Percentiles rank a stretch among this genome's conserved stretches.
These are phyloP conservation scores for Drosophila gaucha DNA, from an alignment of 2,888 invertebrate species.

Conservation along the genomic window DNA sequence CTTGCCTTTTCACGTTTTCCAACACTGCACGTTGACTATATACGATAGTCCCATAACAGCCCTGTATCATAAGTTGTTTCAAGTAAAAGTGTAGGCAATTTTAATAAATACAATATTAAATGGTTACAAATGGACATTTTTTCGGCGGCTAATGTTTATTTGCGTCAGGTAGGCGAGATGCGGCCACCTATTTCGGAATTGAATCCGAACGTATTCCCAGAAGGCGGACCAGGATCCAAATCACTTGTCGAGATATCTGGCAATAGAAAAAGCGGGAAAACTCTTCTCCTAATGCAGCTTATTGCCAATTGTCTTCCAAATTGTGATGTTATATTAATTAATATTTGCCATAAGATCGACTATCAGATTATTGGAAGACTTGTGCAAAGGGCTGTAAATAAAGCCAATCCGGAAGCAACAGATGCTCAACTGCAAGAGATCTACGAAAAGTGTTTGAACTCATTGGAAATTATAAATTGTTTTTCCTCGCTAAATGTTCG, in stretches of 20 bases:
- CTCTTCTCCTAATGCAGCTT: slow-evolving; percentile 34
- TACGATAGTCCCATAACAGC: slow-evolving; percentile 10
- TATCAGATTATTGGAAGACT: slow-evolving; percentile 20
- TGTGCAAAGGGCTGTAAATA: slow-evolving; percentile 7
- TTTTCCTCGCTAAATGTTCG: slow-evolving; percentile 24
- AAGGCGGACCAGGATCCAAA: slow-evolving; percentile 16
- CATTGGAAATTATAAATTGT: slow-evolving; percentile 42
- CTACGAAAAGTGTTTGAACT: slow-evolving; percentile 28
- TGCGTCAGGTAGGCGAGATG: slow-evolving; percentile 28
- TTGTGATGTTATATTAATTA: slow-evolving; percentile 40
- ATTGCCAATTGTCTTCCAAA: slow-evolving; percentile 16
- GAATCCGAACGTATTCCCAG: slow-evolving; percentile 11
- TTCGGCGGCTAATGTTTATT: slow-evolving; percentile 28
- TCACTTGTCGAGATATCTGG: slow-evolving; percentile 53
- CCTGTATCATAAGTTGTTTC: not conserved
- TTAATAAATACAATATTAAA: not conserved
- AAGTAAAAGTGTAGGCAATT: not conserved
- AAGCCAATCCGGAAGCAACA: slow-evolving; percentile 11
- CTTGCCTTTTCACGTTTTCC: not conserved
- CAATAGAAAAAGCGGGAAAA: slow-evolving; percentile 37
- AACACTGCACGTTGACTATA: slow-evolving; percentile 17
- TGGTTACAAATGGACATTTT: slow-evolving; percentile 30
- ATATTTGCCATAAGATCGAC: slow-evolving; percentile 44
- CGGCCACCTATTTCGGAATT: slow-evolving; percentile 33
- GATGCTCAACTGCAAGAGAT: slow-evolving; percentile 11